Percentiles rank a stretch among this genome's conserved stretches.
phyloP scores from a whole-genome alignment of 2,113 vertebrate species.

The Colaptes auratus region DNA sequence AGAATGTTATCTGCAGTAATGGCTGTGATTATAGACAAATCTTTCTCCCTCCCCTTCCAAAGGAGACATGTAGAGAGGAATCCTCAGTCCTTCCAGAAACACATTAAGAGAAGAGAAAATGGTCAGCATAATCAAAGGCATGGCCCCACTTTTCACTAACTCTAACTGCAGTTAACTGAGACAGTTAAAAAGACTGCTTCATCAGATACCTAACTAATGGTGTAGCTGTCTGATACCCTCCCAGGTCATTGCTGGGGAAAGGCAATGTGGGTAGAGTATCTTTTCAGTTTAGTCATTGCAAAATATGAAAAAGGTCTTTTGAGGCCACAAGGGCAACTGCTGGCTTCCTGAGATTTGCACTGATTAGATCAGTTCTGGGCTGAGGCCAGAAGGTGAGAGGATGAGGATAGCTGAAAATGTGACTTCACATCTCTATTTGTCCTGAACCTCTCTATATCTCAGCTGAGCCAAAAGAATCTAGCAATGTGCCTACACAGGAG shows the following conservation, averaged over 20 bases:
- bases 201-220: not conserved
- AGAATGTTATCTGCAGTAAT: not conserved
- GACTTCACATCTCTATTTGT: not conserved
- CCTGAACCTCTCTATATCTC: not conserved
- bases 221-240: not conserved
- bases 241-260: not conserved
- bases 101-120: not conserved
- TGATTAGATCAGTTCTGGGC: not conserved
- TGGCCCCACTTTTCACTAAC: not conserved
- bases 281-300: not conserved
- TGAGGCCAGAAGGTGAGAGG: not conserved
- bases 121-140: not conserved
- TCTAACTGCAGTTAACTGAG: not conserved
- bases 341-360: not conserved
- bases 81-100: not conserved
- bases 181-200: not conserved
- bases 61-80: not conserved
- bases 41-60: not conserved
- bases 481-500: not conserved
- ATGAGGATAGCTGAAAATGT: constrained; percentile 5
- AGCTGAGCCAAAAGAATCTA: not conserved
- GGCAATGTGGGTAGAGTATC: not conserved
- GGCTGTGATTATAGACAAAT: not conserved
- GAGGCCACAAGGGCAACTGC: not conserved
- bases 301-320: not conserved